phyloP scores from a whole-genome alignment of 2,113 vertebrate genomes.

The Leuciscus idus region DNA sequence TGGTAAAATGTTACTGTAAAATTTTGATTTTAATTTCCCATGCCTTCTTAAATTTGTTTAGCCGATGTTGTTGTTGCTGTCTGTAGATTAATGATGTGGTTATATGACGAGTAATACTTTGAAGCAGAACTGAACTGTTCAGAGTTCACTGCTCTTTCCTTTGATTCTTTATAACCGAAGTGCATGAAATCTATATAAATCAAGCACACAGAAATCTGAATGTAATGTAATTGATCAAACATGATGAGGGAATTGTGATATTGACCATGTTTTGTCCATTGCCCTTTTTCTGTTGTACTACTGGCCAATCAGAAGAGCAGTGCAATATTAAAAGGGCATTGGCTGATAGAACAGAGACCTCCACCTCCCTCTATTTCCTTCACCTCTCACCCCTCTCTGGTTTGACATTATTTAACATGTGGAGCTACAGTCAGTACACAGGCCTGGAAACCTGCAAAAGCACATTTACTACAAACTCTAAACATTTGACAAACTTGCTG shows the following conservation, averaged over 20 bases:
- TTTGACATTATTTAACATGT: conserved; percentile 61
- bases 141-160: not conserved
- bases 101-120: not conserved
- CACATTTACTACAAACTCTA: not conserved
- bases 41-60: not conserved
- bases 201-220: conserved; percentile 25
- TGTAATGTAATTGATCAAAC: not conserved
- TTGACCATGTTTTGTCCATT: conserved; percentile 84
- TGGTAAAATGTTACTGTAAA: not conserved
- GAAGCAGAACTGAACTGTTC: no score
- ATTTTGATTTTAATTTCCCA: not conserved
- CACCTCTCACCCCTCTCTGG: conserved; percentile 73
- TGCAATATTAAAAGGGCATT: conserved; percentile 99
- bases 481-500: no score
- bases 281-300: conserved; percentile 99
- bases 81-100: not conserved
- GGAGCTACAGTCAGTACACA: conserved; percentile 11
- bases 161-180: no score
- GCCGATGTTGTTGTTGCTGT: not conserved
- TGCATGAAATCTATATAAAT: not conserved
- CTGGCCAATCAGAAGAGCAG: conserved; percentile 92
- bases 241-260: conserved; percentile 48
- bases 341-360: conserved; percentile 87
- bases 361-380: conserved; percentile 64
- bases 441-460: not conserved